A percentile compares a stretch with the other conserved stretches of the same genome.
Conservation (phyloP, 23 tunicate genomes). For the Corella eumyota region DNA sequence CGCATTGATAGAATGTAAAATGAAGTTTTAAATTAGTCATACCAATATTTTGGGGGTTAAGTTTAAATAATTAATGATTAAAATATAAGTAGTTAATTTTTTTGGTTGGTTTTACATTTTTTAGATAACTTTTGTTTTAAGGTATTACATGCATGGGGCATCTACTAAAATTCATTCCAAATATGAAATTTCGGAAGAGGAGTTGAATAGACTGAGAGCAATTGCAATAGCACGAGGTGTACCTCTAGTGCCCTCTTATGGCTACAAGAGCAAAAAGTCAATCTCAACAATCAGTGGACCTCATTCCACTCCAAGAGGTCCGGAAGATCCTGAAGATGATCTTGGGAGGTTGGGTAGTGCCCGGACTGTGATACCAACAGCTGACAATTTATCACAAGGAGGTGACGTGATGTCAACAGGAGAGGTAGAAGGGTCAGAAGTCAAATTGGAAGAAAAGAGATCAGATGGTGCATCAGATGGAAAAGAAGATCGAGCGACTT, state of each 20-base stretch:
- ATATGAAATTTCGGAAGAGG: constrained; percentile 59
- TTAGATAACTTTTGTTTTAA: constrained; percentile 8
- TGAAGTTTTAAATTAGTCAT: no score
- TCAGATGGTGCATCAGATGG: constrained; percentile 6
- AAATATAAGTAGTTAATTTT: not conserved
- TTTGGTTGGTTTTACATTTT: not conserved
- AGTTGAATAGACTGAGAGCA: constrained; percentile 30
- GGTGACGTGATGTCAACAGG: constrained; percentile 30
- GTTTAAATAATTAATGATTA: no score
- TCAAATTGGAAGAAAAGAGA: no score
- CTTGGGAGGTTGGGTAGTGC: constrained; percentile 23
- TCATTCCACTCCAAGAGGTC: constrained; percentile 62
- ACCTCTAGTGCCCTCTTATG: constrained; percentile 23
- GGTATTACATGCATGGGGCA: constrained; percentile 87
- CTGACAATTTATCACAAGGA: constrained; percentile 32
- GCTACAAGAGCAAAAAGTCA: constrained; percentile 2
- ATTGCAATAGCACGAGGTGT: constrained; percentile 66
- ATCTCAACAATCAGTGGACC: constrained; percentile 36
- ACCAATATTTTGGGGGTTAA: no score
- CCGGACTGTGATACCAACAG: constrained; percentile 79
- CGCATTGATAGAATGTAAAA: constrained; percentile 82
- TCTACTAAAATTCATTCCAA: constrained; percentile 47
- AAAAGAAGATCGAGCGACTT: constrained; percentile 73
- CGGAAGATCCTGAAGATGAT: constrained; percentile 17
- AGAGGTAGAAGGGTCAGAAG: no score